Base-by-base conservation (phyloP, 1,140 invertebrate genomes). In the Andrena cerasifolii region DNA sequence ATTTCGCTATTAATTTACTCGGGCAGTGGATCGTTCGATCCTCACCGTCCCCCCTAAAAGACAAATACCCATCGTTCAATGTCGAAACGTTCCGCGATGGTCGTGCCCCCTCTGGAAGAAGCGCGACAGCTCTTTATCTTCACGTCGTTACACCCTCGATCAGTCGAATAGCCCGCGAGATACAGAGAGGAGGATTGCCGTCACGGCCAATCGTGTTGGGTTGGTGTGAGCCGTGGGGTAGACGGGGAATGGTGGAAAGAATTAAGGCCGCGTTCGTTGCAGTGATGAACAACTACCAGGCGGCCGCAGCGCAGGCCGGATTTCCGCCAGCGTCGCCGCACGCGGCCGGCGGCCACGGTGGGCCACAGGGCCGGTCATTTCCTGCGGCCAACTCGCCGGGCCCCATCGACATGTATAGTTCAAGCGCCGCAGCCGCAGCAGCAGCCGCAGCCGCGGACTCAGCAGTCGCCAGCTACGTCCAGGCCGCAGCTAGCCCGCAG, bases 271-370 rank as follows among this genome's bases (percentile, higher is more conserved):
- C 62, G 79, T 91, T 90, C 83, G 90, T 94, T 94, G 65, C 95
- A 98, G 97, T 98, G 93, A 98, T 98, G 96, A 98, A 98, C 94
- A 98, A 98, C 94, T 98, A 98, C 93, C 97, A 96, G 91, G 96
- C 96, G 58, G 96, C 95, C 80, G 96, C 95, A 81, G 96, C 96
- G 53, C 96, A 95, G 81, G 95, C 95, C 63, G 95, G 97, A 95
- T 83, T 92, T 81, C 95, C 95, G 74, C 95, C 95, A 56, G 94
- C 95, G 49, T 96, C 95, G 73, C 95, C 95, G 49, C 94, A 94
- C 85, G 93, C 92, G 21, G 93, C 92, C 66, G 90, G 90, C 71
- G 91, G 87, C 92, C 94, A 88, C 93, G 94, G 91, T 92, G 94
- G 93, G 93, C 94, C 86, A 94, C 96, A 85, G 95, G 96, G 86